Evolutionary conservation across 2,888 invertebrate species (phyloP), one percentile per base, ranked within the genome.

Genomic region (Tridacna gigas): DNA sequence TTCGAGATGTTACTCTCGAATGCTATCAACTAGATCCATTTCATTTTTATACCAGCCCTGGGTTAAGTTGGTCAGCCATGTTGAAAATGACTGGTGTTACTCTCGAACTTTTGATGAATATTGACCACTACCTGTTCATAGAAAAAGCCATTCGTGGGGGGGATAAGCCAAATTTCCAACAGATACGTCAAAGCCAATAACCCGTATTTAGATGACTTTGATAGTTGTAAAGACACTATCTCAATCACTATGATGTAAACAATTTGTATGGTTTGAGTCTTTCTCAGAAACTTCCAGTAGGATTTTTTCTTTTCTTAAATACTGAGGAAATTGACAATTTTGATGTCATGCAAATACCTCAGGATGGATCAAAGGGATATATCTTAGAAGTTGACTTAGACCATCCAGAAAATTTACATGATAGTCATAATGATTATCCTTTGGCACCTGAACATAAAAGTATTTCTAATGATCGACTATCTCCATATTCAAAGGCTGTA

Each of bases 361-460:
- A 76, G 73, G 69, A 83, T 77, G 73, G 51, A n/a, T 77, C 83
- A 15, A 79, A 67, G 60, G 83, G 94, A 0, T 94, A 94, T 83
- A 92, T 95, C 56, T 88, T 95, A 7, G 95, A 95, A 86, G 95
- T 95, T 5, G 95, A 95, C 83, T 80, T 95, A 37, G 90, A 93
- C 66, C 95, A 95, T 89, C 95, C 95, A 5, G 28, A 90, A 25
- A 74, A 91, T 18, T 80, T 95, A 65, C 95, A 95, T 83, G 91
- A 93, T 67, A 74, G 67, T 20, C 95, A 92, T 74, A 91, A 92
- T 88, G 92, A 92, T 84, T 91, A 92, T 82, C 93, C 93, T 20
- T 82, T 93, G 15, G 89, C 89, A 74, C 91, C 93, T 77, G 88
- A 91, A 85, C 82, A 86, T 73, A 74, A 84, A 45, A 77, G 25